Conservation (phyloP, 2,113 vertebrate species). For the Alligator sinensis region DNA sequence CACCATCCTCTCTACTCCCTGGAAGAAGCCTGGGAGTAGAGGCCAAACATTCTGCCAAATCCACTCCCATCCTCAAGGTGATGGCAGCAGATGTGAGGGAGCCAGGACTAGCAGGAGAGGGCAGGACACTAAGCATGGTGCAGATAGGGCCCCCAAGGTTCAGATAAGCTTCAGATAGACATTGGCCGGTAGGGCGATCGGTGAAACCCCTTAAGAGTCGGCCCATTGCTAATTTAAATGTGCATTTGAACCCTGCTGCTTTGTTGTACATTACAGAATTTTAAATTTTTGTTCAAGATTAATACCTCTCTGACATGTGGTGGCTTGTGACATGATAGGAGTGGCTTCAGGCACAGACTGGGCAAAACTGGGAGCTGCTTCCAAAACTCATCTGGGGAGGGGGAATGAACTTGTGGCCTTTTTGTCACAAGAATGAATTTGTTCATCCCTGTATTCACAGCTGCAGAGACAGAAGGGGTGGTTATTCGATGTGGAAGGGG, state of each 20-base stretch:
- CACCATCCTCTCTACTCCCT: neutral
- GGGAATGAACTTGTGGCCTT: neutral
- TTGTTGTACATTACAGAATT: neutral
- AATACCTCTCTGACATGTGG: neutral
- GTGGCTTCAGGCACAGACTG: neutral
- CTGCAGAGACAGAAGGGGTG: rapidly evolving
- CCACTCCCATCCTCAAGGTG: neutral
- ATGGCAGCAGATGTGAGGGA: neutral
- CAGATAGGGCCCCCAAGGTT: neutral
- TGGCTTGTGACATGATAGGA: rapidly evolving
- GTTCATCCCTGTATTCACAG: no score
- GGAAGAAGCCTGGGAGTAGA: neutral
- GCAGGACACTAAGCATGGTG: neutral
- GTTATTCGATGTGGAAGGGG: rapidly evolving
- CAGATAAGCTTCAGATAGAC: neutral
- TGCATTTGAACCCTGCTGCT: neutral
- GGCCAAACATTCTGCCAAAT: neutral
- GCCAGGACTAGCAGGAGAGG: neutral
- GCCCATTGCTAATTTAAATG: neutral
- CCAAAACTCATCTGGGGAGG: neutral
- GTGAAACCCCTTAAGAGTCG: rapidly evolving
- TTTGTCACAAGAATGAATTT: neutral
- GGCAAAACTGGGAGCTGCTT: neutral
- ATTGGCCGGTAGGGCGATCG: rapidly evolving
- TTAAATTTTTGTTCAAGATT: neutral